Conservation (phyloP, 37 sponge, comb jelly and placozoan genomes). For the Amphimedon queenslandica region DNA sequence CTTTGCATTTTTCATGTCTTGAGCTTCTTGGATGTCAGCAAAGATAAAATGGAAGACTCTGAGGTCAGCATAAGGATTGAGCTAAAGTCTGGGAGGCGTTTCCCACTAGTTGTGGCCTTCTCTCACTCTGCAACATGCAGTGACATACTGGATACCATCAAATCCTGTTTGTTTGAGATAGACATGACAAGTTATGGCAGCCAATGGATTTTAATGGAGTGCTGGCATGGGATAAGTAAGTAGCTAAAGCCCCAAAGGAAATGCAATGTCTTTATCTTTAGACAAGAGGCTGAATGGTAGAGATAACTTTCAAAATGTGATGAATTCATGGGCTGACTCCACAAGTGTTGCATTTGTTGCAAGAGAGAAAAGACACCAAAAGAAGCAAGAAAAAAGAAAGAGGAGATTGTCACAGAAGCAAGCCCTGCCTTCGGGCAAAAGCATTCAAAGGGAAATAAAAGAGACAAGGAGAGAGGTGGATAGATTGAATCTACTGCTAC, state of each 20-base stretch:
- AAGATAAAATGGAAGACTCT: too few species aligned
- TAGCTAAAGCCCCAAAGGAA: too few species aligned
- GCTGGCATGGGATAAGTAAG: neutral
- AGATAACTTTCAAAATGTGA: too few species aligned
- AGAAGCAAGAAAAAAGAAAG: too few species aligned
- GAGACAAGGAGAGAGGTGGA: neutral
- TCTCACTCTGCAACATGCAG: neutral
- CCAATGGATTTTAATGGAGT: neutral
- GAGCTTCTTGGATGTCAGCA: too few species aligned
- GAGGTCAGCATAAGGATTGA: neutral
- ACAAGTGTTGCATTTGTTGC: neutral
- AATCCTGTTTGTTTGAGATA: neutral
- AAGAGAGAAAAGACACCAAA: neutral
- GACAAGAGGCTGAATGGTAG: too few species aligned
- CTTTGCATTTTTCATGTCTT: neutral
- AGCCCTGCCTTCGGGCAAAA: neutral
- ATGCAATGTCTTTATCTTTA: too few species aligned
- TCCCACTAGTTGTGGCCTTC: neutral
- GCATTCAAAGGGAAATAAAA: neutral
- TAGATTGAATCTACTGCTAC: neutral
- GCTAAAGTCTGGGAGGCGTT: neutral
- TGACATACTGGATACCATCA: neutral
- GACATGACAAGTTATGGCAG: neutral
- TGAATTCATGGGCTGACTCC: too few species aligned
- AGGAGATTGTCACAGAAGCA: neutral